These are phyloP conservation scores for Tetranychus truncatus DNA, from an alignment of 2,888 invertebrate species.

Conservation along the genomic window DNA sequence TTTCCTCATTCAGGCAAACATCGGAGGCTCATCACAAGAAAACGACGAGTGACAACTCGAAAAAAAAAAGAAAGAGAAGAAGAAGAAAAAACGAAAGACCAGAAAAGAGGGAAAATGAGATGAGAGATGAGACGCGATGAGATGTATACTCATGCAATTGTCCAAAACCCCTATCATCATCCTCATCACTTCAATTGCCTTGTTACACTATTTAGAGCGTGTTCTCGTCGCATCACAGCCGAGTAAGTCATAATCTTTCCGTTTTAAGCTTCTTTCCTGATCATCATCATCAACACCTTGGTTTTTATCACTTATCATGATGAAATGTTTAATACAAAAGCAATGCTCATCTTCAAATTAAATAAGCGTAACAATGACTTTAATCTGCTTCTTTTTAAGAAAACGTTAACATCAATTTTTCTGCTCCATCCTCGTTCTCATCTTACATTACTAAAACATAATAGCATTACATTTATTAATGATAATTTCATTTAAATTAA, in stretches of 20 bases:
- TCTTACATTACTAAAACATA: not conserved
- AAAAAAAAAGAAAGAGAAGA: no score
- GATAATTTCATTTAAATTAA: not conserved
- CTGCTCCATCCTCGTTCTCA: not conserved
- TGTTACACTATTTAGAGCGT: not conserved
- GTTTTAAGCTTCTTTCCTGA: not conserved
- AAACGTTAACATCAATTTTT: not conserved
- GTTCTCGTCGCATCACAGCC: not conserved
- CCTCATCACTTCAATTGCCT: not conserved
- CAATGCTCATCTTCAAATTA: not conserved
- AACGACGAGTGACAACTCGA: no score
- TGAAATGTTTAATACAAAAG: no score
- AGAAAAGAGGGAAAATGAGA: not conserved
- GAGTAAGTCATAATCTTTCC: not conserved
- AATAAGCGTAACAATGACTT: not conserved
- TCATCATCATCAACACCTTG: not conserved
- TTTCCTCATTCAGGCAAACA: not conserved
- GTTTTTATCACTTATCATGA: not conserved
- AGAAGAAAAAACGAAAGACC: no score
- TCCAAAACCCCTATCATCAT: not conserved
- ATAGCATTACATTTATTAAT: not conserved
- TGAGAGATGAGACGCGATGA: not conserved
- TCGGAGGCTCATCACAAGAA: not conserved
- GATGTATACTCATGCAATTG: slow-evolving; percentile 1
- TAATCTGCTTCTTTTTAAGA: not conserved